Base-by-base conservation (phyloP, 1,140 invertebrate species). In the Nasonia longicornis region DNA sequence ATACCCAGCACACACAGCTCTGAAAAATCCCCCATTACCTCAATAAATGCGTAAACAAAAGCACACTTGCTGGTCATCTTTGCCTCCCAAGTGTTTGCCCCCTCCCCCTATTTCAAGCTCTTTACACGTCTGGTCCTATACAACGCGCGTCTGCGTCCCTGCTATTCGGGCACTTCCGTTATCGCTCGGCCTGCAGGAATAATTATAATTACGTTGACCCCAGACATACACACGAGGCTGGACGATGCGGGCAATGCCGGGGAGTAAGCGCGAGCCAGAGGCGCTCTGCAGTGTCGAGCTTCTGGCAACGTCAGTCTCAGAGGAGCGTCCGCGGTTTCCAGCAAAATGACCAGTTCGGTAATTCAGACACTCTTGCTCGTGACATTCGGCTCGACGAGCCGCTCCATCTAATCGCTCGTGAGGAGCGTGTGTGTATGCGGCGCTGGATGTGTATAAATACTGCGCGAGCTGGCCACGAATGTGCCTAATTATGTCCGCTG, bases 301-400 rank as follows among this genome's bases (percentile, higher is more conserved):
- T 64, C 74, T 66, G 74, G 74, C 35, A 1, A 66, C 74, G 74
- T 76, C 74, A 76, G 74, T 76, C 74, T 76, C 74, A 76, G 74
- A 66, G 58, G 74, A 76, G 74, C 58, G 16, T 76, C 74, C 74
- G 74, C 74, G 74, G 74, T 76, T 42, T 58, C 72, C 72, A 58
- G 31, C 72, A 52, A 63, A 74, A 74, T 74, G 29, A 64, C 31
- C 52, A 31, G 72, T 64, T 35, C 58, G 35, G 74, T 76, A 76
- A 76, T 76, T 76, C 74, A 66, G 74, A 76, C 20, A 76, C 74
- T 66, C 52, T 76, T 76, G 74, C 74, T 76, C 31, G 74, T 76
- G 74, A 76, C 74, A 20, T 29, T 42, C 48, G 58, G 31, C 58
- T 42, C 38, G 7, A 8, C 38, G 38, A 74, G 72, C 12, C n/a